Conservation (phyloP, 2,113 vertebrate genomes). For the Channa argus region DNA sequence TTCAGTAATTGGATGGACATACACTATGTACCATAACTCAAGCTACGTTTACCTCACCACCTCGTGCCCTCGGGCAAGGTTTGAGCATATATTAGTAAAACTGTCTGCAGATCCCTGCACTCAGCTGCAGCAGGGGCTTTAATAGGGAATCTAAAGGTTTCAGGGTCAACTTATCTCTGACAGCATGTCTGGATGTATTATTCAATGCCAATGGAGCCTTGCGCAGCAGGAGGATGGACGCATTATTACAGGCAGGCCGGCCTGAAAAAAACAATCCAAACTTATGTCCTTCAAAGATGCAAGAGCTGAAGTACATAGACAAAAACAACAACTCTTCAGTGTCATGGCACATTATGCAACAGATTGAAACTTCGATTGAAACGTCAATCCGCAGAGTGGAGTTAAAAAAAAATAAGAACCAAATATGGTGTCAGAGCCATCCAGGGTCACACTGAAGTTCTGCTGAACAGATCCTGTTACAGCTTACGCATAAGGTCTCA, state of each 20-base stretch:
- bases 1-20: constrained; percentile 74
- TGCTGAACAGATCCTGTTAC: constrained; percentile 51
- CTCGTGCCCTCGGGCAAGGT: constrained; percentile 70
- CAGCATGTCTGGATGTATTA: constrained; percentile 76
- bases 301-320: constrained; percentile 43
- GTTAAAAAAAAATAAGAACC: constrained; percentile 11
- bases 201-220: constrained; percentile 63
- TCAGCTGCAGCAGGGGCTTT: constrained; percentile 66
- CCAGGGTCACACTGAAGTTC: constrained; percentile 51
- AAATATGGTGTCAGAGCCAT: constrained; percentile 41
- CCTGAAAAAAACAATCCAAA: constrained; percentile 30
- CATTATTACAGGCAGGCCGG: constrained; percentile 38
- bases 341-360: constrained; percentile 65
- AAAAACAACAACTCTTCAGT: constrained; percentile 39
- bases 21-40: constrained; percentile 60
- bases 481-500: constrained; percentile 48
- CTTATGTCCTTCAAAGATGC: constrained; percentile 48
- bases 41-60: constrained; percentile 60
- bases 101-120: constrained; percentile 66
- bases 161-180: constrained; percentile 79
- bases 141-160: constrained; percentile 80
- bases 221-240: constrained; percentile 53
- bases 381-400: constrained; percentile 25
- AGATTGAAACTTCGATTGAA: constrained; percentile 61
- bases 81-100: constrained; percentile 72